These are phyloP conservation scores for Mastomys natalensis DNA, from an alignment of 2,113 vertebrate species.

Conservation along the genomic window DNA sequence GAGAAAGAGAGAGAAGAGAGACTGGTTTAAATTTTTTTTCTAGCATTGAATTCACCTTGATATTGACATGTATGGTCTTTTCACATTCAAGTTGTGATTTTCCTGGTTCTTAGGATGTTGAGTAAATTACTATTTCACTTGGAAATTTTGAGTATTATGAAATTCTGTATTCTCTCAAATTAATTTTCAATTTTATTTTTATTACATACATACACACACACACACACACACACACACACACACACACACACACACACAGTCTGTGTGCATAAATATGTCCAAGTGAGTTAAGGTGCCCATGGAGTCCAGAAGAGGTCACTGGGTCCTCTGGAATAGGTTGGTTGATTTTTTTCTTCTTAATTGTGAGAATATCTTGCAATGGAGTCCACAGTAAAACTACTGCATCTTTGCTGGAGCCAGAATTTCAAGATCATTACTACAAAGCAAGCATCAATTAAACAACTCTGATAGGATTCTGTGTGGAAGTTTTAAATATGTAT, in stretches of 20 bases:
- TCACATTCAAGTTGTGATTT: not conserved
- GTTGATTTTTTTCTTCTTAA: not conserved
- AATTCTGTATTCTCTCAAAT: not conserved
- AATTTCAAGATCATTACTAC: not conserved
- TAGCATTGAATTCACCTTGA: not conserved
- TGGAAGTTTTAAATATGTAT: not conserved
- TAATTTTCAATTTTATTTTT: not conserved
- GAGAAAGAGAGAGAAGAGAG: fast-evolving
- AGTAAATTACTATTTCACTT: not conserved
- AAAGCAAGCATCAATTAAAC: constrained; percentile 15
- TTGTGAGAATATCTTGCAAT: not conserved
- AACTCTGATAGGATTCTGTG: not conserved
- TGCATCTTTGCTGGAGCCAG: not conserved
- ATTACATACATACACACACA: too few species aligned
- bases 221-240: too few species aligned
- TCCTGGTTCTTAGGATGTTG: not conserved
- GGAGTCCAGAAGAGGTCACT: not conserved
- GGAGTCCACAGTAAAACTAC: not conserved
- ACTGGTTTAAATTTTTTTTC: not conserved
- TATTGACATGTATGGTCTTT: not conserved
- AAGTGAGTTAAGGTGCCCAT: not conserved
- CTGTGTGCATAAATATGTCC: not conserved
- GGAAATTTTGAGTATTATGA: not conserved
- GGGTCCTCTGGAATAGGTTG: not conserved
- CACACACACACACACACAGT: not conserved